Evolutionary conservation across 2,797 vertebrate species (phyloP).

Genomic region (Liparis tanakae): DNA sequence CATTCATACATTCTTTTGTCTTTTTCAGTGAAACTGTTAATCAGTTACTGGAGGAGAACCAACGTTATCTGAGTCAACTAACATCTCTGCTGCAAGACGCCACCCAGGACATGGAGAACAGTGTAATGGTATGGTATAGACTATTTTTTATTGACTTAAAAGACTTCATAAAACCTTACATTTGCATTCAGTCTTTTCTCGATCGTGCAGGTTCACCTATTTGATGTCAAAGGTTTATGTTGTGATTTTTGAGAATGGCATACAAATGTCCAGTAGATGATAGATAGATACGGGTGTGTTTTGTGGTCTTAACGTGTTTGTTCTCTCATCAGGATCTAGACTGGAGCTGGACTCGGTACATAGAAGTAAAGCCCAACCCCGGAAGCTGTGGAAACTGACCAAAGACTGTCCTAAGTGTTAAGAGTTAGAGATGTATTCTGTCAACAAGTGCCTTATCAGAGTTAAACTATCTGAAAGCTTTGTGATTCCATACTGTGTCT

Average conservation of each 20-base stretch:
- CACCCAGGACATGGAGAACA: slow-evolving; percentile 85
- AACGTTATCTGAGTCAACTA: slow-evolving; percentile 89
- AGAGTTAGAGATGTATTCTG: slow-evolving; percentile 13
- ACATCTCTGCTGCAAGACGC: slow-evolving; percentile 90
- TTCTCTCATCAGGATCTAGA: slow-evolving; percentile 78
- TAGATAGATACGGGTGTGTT: background rate
- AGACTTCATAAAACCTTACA: background rate
- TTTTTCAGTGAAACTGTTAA: slow-evolving; percentile 85
- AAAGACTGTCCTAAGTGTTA: slow-evolving; percentile 21
- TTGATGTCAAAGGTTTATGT: background rate
- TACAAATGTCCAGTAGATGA: background rate
- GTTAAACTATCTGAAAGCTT: slow-evolving; percentile 34
- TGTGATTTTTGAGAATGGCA: background rate
- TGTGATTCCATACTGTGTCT: slow-evolving; percentile 38
- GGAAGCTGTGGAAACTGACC: slow-evolving; percentile 59
- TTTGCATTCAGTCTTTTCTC: background rate
- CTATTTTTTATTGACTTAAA: background rate
- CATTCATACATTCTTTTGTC: slow-evolving; percentile 1
- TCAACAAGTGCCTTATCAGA: slow-evolving; percentile 49
- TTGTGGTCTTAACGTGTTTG: background rate
- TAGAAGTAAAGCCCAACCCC: slow-evolving; percentile 50
- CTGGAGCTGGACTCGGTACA: slow-evolving; percentile 85
- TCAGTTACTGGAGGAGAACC: slow-evolving; percentile 91
- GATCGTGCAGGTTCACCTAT: background rate
- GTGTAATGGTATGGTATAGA: slow-evolving; percentile 85